Base-by-base conservation (phyloP, 2,888 invertebrate genomes). In the Urechis unicinctus region DNA sequence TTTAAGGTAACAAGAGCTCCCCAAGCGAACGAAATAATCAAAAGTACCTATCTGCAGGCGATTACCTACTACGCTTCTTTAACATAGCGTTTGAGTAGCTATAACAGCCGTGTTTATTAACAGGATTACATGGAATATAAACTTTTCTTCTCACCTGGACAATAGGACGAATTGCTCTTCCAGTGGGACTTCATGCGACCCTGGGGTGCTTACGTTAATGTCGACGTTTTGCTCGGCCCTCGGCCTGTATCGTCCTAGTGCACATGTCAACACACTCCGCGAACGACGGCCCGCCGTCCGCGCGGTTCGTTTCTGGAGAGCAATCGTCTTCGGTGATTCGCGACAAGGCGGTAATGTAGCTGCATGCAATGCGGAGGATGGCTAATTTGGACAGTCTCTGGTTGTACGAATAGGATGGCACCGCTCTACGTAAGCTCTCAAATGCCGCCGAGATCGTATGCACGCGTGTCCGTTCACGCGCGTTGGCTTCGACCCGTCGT, bases 371-470 rank as follows among this genome's bases (percentile, higher is more conserved):
- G 79, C 92, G 84, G 59, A 95, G 78, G 21, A 95, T 92, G 1
- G 93, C 92, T 52, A 95, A 79, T 73, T 95, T 95, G 1, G 92
- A 92, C 26, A 95, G 83, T 79, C 94, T 93, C 79, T 93, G 93
- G 73, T 91, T 89, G 75, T 91, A 88, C 44, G 92, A 91, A 76
- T 92, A 94, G 0, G 93, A 86, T 2, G 94, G 94, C 45, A 95
- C 88, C 0, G 91, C 83, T 58, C 83, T 82, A 46, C 94, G 82
- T 9, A 95, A 80, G 0, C 89, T 91, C 64, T 95, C 94, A 74
- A 94, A 95, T 0, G 94, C 94, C 0, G 93, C 93, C 70, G 92
- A 92, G 64, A 95, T 95, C 1, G 94, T 94, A 77, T 95, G 94
- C 0, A 95, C 94, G 52, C 94, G 82, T 4, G 93, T 91, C 57